phyloP scores from a whole-genome alignment of 2,113 vertebrate genomes.

The Mus musculus region DNA sequence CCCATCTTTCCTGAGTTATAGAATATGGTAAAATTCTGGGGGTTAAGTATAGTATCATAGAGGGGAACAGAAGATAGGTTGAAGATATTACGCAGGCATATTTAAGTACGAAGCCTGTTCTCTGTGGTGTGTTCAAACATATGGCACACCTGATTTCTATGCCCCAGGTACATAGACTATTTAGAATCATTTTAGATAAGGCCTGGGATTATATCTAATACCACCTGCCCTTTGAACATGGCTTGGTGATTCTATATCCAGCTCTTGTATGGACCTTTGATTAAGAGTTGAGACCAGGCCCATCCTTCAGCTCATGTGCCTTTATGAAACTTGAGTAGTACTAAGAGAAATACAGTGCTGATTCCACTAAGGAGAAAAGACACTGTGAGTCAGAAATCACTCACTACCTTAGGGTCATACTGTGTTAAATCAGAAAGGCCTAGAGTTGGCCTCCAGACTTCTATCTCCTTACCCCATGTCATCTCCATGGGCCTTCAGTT shows the following conservation, averaged over 20 bases:
- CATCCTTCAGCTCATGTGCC: not conserved
- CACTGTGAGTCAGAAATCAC: not conserved
- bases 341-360: not conserved
- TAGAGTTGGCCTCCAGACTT: not conserved
- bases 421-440: not conserved
- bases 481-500: not conserved
- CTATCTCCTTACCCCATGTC: not conserved
- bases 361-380: not conserved
- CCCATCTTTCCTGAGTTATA: not conserved
- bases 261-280: not conserved
- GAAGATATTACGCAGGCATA: not conserved
- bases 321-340: not conserved
- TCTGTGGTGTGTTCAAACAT: not conserved
- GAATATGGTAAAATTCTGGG: not conserved
- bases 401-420: not conserved
- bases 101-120: not conserved
- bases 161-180: not conserved
- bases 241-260: not conserved
- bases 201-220: not conserved
- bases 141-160: not conserved
- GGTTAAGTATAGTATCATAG: not conserved
- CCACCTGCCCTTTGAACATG: not conserved
- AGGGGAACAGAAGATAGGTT: not conserved
- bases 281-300: not conserved
- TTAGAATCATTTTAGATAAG: conserved; percentile 10